A percentile compares a stretch with the other conserved stretches of the same genome.
phyloP scores from a whole-genome alignment of 2,888 invertebrate genomes.

The Hirtodrosophila duncani region DNA sequence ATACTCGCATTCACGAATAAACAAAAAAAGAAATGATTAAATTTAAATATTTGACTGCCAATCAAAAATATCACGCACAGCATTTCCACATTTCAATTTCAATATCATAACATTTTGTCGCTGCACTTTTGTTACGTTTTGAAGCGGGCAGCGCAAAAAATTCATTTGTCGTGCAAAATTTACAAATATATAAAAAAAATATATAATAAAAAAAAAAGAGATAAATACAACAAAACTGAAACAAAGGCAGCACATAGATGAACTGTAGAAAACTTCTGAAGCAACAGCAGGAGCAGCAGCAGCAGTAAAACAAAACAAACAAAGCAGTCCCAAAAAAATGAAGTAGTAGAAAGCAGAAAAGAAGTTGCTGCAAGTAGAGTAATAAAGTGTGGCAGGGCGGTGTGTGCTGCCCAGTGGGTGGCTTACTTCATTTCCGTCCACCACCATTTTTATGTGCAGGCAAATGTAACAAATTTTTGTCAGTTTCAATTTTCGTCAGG shows the following conservation, averaged over 20 bases:
- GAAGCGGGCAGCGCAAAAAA: constrained; percentile 42
- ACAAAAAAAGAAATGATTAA: not conserved
- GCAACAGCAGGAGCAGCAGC: constrained; percentile 31
- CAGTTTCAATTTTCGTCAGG: constrained; percentile 73
- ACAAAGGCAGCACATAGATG: constrained; percentile 42
- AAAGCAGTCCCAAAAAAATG: constrained; percentile 43
- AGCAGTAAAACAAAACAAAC: constrained; percentile 66
- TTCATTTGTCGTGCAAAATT: constrained; percentile 51
- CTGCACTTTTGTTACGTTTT: constrained; percentile 37
- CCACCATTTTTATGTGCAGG: constrained; percentile 51
- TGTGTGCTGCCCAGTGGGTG: not conserved
- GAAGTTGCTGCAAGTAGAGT: constrained; percentile 47
- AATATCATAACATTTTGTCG: constrained; percentile 35
- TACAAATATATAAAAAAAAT: constrained; percentile 20
- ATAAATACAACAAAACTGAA: constrained; percentile 27
- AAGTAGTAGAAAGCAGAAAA: constrained; percentile 24
- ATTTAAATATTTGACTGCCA: constrained; percentile 36
- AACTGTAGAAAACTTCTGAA: constrained; percentile 66
- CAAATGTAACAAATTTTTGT: constrained; percentile 72
- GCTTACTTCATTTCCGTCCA: not conserved
- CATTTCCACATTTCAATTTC: constrained; percentile 43
- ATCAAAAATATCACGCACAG: constrained; percentile 49
- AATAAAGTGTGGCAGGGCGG: constrained; percentile 50
- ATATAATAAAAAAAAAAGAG: constrained; percentile 22
- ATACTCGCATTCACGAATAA: not conserved